Base-by-base conservation (phyloP, 2,797 vertebrate genomes). In the Rallus crepitans region DNA sequence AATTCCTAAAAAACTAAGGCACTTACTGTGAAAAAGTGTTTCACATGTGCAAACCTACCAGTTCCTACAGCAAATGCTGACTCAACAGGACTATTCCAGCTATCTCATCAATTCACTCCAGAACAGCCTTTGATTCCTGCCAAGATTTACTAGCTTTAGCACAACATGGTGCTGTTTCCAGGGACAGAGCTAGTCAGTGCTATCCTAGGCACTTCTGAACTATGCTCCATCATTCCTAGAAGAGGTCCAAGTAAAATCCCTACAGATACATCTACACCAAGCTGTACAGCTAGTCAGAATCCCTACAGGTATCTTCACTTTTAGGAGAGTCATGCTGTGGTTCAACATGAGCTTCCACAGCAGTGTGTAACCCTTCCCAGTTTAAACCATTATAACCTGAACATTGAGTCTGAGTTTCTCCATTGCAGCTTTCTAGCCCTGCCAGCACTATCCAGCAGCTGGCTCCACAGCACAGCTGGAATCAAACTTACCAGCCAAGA, bases 1-100 rank as follows among this genome's bases (percentile, higher is more conserved):
- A 16, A 0, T 0, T 5, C 19, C 1, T 28, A 45, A 12, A 85
- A 69, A 78, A 61, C 8, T 14, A 47, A 40, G 13, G 11, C 24
- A 39, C 18, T 40, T 80, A 17, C 56, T 65, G 20, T 47, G 19
- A 50, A 79, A 78, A 52, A 45, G 2, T 61, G 30, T 17, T 61
- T 52, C 47, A 57, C n/a, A 4, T 14, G 10, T 66, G 10, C 21
- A 66, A 24, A 40, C 24, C 82, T 66, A n/a, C 52, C 47, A 60
- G 28, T 39, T 91, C 30, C 40, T 75, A 20, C 5, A 4, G 7
- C 37, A 76, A 39, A 55, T 27, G 7, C 19, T 25, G 23, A 47
- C 53, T 47, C 78, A 21, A 65, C 76, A 85, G 27, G 53, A 66
- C n/a, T 60, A 23, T 78, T 85, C 16, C 61, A 85, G 45, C 40